Evolutionary conservation across 1,140 invertebrate species (phyloP).

Genomic region (Dendroctonus ponderosae): DNA sequence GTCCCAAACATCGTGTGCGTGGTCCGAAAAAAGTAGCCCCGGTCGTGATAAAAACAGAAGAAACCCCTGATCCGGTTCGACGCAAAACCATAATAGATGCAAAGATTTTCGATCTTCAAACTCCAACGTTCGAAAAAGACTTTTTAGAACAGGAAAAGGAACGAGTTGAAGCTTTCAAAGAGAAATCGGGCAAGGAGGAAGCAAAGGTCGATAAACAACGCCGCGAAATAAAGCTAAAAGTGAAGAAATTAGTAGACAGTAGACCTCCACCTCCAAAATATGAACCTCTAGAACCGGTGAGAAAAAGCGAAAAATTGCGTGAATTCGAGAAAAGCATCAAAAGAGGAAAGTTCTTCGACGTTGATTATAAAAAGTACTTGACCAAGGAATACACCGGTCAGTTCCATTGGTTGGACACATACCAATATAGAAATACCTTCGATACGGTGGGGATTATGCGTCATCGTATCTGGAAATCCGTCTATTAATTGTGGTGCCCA

Average conservation of each 20-base stretch:
- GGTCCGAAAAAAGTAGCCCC: slow-evolving; percentile 32
- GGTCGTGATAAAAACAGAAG: slow-evolving; percentile 6
- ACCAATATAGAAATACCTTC: slow-evolving; percentile 44
- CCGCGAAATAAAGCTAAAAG: slow-evolving; percentile 42
- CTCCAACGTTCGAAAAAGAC: slow-evolving; percentile 45
- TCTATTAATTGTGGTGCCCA: slow-evolving; percentile 41
- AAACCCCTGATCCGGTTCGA: not conserved
- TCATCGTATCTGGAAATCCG: slow-evolving; percentile 47
- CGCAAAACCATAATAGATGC: slow-evolving; percentile 13
- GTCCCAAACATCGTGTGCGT: slow-evolving; percentile 44
- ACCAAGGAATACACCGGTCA: slow-evolving; percentile 35
- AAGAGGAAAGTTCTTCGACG: slow-evolving; percentile 47
- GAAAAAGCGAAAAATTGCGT: slow-evolving; percentile 46
- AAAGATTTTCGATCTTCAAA: slow-evolving; percentile 41
- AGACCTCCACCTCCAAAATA: slow-evolving; percentile 40
- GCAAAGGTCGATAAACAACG: slow-evolving; percentile 41
- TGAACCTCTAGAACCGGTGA: slow-evolving; percentile 46
- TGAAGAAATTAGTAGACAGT: slow-evolving; percentile 39
- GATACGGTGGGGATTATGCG: slow-evolving; percentile 48
- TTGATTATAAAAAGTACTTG: slow-evolving; percentile 47
- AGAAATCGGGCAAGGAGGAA: slow-evolving; percentile 47
- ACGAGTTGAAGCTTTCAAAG: slow-evolving; percentile 43
- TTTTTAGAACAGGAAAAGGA: slow-evolving; percentile 45
- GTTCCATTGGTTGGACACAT: slow-evolving; percentile 45
- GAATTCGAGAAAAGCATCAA: slow-evolving; percentile 46